Evolutionary conservation across 2,797 vertebrate genomes (phyloP), one percentile per base, ranked within the genome.

Genomic region (Sebastes vulpes): DNA sequence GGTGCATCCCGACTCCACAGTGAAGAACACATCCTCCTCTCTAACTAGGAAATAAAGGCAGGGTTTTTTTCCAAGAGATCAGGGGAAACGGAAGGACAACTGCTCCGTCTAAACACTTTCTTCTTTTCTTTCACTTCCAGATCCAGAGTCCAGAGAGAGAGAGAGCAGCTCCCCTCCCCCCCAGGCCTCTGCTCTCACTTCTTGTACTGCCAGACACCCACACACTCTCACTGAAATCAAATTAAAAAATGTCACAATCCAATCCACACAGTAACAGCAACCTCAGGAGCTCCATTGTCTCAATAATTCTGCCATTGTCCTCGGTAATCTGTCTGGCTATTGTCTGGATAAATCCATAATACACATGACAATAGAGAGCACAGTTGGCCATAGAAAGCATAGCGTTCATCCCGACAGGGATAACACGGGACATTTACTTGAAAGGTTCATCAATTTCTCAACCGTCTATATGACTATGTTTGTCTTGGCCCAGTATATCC

Each of bases 221-320:
- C 74, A 60, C 75, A 38, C 59, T 70, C 29, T 65, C 79, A 21
- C 48, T 83, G 28, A 88, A 87, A 87, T 84, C 81, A 88, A 89
- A 86, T 82, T 70, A 73, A 72, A 38, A 91, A 83, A 89, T 79
- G 84, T 85, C 81, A 83, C 73, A 81, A 87, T 75, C 77, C 77
- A 65, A 76, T 89, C 75, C 65, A 48, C 60, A 56, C 81, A 73
- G 71, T 56, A 72, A 35, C 53, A 75, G 84, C 48, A 72, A 82
- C 73, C 74, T 77, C 71, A 35, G 79, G 79, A 85, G 81, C 82
- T 32, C 74, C 3, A 70, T 90, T 92, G 88, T 92, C 82, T 87
- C 80, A 68, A 25, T 90, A 86, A 90, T 90, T 90, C 86, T 81
- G 53, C 32, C 70, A 80, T 90, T 93, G 90, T 89, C 77, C 58